phyloP scores from a whole-genome alignment of 2,113 vertebrate genomes.

The Nycticryphes semicollaris region DNA sequence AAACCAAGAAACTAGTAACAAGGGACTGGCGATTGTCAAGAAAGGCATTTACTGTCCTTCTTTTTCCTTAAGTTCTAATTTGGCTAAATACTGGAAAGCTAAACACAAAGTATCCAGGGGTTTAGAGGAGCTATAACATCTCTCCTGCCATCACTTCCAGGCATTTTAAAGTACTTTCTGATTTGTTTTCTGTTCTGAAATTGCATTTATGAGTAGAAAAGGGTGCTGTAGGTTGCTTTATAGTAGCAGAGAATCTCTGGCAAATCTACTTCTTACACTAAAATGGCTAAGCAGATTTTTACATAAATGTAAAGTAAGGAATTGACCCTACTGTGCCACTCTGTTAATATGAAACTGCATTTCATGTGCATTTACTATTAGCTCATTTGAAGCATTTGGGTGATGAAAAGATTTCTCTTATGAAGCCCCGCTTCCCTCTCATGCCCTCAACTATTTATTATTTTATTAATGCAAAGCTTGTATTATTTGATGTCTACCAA shows the following conservation, averaged over 20 bases:
- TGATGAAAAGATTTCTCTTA: neutral
- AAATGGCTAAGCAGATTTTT: neutral
- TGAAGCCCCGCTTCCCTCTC: neutral
- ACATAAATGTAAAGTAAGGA: neutral
- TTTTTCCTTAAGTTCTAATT: neutral
- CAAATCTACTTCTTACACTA: neutral
- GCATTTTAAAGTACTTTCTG: constrained; percentile 5
- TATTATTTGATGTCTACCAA: neutral
- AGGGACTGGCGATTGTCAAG: neutral
- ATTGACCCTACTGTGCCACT: neutral
- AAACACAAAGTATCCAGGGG: neutral
- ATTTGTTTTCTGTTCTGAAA: constrained; percentile 38
- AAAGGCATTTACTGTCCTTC: neutral
- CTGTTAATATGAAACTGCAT: neutral
- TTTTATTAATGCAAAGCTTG: neutral
- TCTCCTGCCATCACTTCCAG: constrained; percentile 13
- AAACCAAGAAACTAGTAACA: neutral
- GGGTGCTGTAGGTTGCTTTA: neutral
- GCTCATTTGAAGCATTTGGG: neutral
- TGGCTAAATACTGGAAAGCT: neutral
- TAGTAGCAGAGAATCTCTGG: neutral
- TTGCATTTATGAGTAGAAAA: neutral
- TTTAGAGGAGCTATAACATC: constrained; percentile 2
- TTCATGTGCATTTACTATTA: neutral
- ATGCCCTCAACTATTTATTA: neutral